Conservation (phyloP, 2,797 vertebrate genomes). For the Pseudochirops corinnae region DNA sequence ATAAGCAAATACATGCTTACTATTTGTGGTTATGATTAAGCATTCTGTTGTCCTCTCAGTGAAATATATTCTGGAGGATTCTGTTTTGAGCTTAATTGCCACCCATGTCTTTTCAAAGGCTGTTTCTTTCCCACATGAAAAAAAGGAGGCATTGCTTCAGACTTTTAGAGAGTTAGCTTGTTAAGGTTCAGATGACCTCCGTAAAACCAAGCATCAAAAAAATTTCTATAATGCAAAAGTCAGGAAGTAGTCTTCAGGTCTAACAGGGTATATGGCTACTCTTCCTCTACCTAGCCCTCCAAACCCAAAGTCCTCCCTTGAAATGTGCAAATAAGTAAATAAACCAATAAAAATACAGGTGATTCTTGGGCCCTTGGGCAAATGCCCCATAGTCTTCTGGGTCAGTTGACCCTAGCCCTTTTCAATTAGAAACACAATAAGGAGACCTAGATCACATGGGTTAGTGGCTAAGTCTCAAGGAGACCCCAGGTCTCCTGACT, state of each 20-base stretch:
- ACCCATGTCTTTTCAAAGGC: conserved; percentile 5
- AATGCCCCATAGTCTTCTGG: not conserved
- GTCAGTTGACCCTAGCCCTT: not conserved
- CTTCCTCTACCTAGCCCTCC: not conserved
- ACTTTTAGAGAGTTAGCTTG: conserved; percentile 11
- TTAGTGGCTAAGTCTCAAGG: not conserved
- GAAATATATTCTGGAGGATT: conserved; percentile 15
- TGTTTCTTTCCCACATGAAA: conserved; percentile 27
- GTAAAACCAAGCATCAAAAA: not conserved
- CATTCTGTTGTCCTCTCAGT: conserved; percentile 47
- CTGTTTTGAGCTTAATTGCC: conserved; percentile 35
- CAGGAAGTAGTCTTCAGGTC: not conserved
- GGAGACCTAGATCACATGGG: not conserved
- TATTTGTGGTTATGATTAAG: conserved; percentile 55
- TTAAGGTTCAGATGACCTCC: not conserved
- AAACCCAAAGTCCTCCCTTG: not conserved
- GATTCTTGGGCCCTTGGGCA: not conserved
- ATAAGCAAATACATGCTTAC: conserved; percentile 63
- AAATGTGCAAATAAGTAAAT: not conserved
- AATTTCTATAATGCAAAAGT: not conserved
- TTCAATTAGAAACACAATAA: conserved; percentile 4
- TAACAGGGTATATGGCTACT: not conserved
- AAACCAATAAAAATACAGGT: not conserved
- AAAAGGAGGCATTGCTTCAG: conserved; percentile 29
- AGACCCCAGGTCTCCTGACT: conserved; percentile 32